Evolutionary conservation across 2,888 invertebrate species (phyloP).

Genomic region (Hydriomena furcata): DNA sequence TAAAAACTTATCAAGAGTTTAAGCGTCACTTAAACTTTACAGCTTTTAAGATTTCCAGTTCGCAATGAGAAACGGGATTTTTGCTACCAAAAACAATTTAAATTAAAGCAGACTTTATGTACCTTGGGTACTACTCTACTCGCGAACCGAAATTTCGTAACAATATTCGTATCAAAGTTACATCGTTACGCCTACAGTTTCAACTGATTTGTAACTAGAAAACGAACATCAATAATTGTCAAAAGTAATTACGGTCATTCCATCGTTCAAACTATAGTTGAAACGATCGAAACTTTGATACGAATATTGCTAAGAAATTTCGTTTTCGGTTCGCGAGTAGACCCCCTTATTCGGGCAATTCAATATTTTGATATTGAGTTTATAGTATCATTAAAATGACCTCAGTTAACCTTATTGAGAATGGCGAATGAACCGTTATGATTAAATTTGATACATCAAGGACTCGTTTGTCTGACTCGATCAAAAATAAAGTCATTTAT

Average conservation of each 20-base stretch:
- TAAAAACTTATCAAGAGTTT: constrained; percentile 32
- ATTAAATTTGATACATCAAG: constrained; percentile 14
- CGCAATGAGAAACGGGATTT: constrained; percentile 35
- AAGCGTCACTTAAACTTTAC: constrained; percentile 46
- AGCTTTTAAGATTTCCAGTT: constrained; percentile 31
- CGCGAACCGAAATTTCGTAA: too few relatives aligned
- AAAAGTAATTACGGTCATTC: too few relatives aligned
- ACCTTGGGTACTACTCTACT: too few relatives aligned
- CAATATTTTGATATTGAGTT: constrained; percentile 35
- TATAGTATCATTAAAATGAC: constrained; percentile 43
- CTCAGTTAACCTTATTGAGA: constrained; percentile 50
- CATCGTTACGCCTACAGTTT: too few relatives aligned
- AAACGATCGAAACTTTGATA: too few relatives aligned
- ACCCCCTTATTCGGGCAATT: constrained; percentile 37
- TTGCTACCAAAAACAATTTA: constrained; percentile 29
- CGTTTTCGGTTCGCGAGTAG: too few relatives aligned
- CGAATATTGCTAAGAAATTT: too few relatives aligned
- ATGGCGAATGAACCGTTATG: constrained; percentile 37
- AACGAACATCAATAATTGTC: too few relatives aligned
- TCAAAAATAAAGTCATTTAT: constrained; percentile 24
- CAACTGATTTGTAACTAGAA: too few relatives aligned
- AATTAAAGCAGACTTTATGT: constrained; percentile 40
- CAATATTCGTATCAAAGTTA: too few relatives aligned
- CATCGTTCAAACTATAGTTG: too few relatives aligned
- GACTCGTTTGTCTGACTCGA: constrained; percentile 11